Percentiles rank a stretch among this genome's conserved stretches.
Conservation (phyloP, 2,888 invertebrate species). For the Drosophila maculinotata region DNA sequence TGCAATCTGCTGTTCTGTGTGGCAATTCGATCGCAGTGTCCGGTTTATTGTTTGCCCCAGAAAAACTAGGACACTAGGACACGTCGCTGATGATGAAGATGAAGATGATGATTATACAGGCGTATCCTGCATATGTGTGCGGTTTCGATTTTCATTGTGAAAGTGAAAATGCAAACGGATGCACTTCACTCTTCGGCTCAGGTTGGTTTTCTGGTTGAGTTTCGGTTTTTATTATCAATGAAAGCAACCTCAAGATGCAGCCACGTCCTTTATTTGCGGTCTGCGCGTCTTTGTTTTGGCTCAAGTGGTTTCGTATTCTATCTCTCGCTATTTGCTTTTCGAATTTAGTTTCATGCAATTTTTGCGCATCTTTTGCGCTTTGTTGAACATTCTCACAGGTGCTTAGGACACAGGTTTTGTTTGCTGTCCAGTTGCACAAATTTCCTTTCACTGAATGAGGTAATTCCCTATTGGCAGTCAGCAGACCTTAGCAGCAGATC, state of each 20-base stretch:
- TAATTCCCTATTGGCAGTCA: slow-evolving; percentile 6
- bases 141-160: slow-evolving; percentile 81
- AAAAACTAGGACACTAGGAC: slow-evolving; percentile 62
- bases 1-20: slow-evolving; percentile 52
- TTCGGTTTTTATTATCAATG: slow-evolving; percentile 29
- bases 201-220: slow-evolving; percentile 22
- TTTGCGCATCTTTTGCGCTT: slow-evolving; percentile 66
- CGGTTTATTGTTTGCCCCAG: slow-evolving; percentile 73
- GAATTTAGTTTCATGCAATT: slow-evolving; percentile 68
- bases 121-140: slow-evolving; percentile 68
- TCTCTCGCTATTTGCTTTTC: slow-evolving; percentile 44
- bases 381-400: slow-evolving; percentile 79
- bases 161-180: slow-evolving; percentile 79
- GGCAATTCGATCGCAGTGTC: slow-evolving; percentile 81
- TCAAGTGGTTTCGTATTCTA: slow-evolving; percentile 71
- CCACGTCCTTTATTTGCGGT: slow-evolving; percentile 54
- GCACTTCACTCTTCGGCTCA: slow-evolving; percentile 58
- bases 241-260: slow-evolving; percentile 27
- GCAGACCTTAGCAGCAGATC: not conserved
- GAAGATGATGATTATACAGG: slow-evolving; percentile 55
- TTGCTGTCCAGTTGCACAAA: slow-evolving; percentile 63
- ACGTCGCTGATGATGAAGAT: slow-evolving; percentile 27
- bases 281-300: slow-evolving; percentile 51
- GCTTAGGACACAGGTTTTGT: slow-evolving; percentile 50
- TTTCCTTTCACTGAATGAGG: slow-evolving; percentile 34